Evolutionary conservation across 1,140 invertebrate species (phyloP).

Genomic region (Gryon sp.): DNA sequence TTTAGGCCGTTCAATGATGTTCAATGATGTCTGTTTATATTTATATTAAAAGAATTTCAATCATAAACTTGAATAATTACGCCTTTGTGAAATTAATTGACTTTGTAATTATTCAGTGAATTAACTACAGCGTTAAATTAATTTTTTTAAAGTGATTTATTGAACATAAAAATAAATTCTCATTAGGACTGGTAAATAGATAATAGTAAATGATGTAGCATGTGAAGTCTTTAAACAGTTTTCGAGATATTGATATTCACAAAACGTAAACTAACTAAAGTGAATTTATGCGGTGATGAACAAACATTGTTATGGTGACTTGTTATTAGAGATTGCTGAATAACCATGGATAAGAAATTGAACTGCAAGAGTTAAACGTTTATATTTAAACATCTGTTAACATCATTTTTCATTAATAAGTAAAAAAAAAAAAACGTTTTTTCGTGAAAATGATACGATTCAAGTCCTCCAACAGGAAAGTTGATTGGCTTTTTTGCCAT

Average conservation of each 20-base stretch:
- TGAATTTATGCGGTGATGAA: constrained; percentile 24
- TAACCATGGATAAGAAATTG: constrained; percentile 30
- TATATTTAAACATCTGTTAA: too few relatives aligned
- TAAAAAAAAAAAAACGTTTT: too few relatives aligned
- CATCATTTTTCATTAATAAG: too few relatives aligned
- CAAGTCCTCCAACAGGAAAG: too few relatives aligned
- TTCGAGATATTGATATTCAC: constrained; percentile 27
- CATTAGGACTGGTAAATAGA: constrained; percentile 7
- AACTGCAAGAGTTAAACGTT: constrained; percentile 10
- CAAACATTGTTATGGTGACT: constrained; percentile 33
- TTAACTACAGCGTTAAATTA: constrained; percentile 25
- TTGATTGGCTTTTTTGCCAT: too few relatives aligned
- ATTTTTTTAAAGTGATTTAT: constrained; percentile 32
- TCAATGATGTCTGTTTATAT: too few relatives aligned
- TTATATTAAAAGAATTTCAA: too few relatives aligned
- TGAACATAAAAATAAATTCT: constrained; percentile 20
- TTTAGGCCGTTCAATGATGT: too few relatives aligned
- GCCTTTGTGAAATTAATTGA: constrained; percentile 1
- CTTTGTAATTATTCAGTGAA: constrained; percentile 17
- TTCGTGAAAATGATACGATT: too few relatives aligned
- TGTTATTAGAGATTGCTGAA: constrained; percentile 29
- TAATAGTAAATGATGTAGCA: constrained; percentile 5
- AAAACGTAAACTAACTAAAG: constrained; percentile 8
- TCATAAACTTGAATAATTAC: too few relatives aligned
- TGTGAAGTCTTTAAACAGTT: too few relatives aligned